Conservation (phyloP, 2,113 vertebrate genomes). For the Chunga burmeisteri region DNA sequence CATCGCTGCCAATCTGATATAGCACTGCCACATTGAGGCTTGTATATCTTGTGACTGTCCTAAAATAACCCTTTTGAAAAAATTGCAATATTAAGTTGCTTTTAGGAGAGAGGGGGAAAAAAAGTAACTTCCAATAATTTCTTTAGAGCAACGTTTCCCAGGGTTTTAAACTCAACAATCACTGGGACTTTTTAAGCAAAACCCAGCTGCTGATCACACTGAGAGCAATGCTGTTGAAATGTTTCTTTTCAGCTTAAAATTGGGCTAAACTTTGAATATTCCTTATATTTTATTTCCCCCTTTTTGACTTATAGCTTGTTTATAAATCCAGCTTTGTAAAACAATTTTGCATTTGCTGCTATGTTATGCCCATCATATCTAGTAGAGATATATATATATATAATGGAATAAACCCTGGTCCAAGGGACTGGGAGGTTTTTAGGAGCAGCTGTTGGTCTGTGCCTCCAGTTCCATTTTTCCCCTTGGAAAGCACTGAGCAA, state of each 20-base stretch:
- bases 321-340: neutral
- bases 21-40: slow-evolving; percentile 4
- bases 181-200: neutral
- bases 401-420: neutral
- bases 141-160: neutral
- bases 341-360: neutral
- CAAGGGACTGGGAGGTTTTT: neutral
- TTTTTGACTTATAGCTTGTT: neutral
- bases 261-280: neutral
- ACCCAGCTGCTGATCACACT: neutral
- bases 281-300: neutral
- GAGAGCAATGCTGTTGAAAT: neutral
- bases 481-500: neutral
- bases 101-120: accelerated
- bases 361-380: neutral
- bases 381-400: neutral
- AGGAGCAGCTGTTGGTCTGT: neutral
- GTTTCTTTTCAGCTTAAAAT: neutral
- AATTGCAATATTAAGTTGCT: neutral
- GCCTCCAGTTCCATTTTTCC: neutral
- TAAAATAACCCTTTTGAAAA: neutral
- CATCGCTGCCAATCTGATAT: neutral
- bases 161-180: neutral
- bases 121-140: neutral
- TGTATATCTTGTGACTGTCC: neutral